Conservation (phyloP, 2,797 vertebrate species). For the Pseudochaenichthys georgianus region DNA sequence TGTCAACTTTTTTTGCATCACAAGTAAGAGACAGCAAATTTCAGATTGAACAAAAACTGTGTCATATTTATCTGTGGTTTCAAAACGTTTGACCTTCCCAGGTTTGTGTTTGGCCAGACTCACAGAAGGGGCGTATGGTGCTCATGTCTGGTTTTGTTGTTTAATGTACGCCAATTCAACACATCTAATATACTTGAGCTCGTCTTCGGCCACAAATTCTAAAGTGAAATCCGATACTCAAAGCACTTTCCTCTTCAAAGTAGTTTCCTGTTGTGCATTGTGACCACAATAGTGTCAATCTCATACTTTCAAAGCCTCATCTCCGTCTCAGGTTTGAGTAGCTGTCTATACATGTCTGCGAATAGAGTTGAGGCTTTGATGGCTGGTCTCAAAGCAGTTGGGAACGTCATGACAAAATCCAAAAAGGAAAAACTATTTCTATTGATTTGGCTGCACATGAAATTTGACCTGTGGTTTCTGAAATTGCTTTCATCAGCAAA, state of each 20-base stretch:
- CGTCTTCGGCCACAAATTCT: conserved; percentile 74
- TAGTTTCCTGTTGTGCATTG: conserved; percentile 85
- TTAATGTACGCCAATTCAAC: conserved; percentile 69
- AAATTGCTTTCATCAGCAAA: conserved; percentile 45
- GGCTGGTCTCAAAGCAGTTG: conserved; percentile 75
- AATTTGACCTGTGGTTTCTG: conserved; percentile 59
- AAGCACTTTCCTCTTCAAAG: conserved; percentile 84
- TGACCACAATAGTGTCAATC: conserved; percentile 86
- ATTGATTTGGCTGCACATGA: conserved; percentile 56
- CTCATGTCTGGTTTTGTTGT: conserved; percentile 55
- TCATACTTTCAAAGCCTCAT: conserved; percentile 82
- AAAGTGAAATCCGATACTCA: conserved; percentile 82
- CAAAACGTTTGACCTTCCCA: conserved; percentile 53
- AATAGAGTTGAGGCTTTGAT: conserved; percentile 74
- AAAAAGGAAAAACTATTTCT: conserved; percentile 46
- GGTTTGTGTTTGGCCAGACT: conserved; percentile 52
- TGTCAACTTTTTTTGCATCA: conserved; percentile 69
- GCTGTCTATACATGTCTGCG: conserved; percentile 79
- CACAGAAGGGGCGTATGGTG: conserved; percentile 37
- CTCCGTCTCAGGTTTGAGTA: conserved; percentile 76
- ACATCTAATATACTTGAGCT: conserved; percentile 67
- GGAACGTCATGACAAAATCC: conserved; percentile 64
- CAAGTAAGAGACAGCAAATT: conserved; percentile 40
- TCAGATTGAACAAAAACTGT: not conserved
- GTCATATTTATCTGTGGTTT: conserved; percentile 41